phyloP scores from a whole-genome alignment of 2,797 vertebrate species.

The Sebastes steindachneri region DNA sequence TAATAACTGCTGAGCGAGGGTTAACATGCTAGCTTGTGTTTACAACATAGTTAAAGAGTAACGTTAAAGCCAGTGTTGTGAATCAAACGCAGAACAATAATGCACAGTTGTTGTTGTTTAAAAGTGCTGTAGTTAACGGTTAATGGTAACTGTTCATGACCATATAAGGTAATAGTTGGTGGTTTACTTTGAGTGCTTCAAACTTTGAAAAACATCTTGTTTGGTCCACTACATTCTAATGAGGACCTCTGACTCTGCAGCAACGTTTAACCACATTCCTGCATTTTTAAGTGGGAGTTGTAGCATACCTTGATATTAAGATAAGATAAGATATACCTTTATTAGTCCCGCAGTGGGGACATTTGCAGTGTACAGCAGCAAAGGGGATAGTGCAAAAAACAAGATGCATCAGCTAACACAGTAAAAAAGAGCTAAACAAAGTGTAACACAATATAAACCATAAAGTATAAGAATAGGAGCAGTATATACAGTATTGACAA shows the following conservation, averaged over 20 bases:
- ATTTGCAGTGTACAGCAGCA: too few relatives aligned
- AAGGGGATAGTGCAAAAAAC: too few relatives aligned
- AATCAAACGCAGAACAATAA: not conserved
- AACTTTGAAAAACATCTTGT: not conserved
- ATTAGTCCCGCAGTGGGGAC: too few relatives aligned
- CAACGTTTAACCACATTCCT: not conserved
- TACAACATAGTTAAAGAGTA: not conserved
- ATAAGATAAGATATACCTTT: too few relatives aligned
- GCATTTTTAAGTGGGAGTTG: not conserved
- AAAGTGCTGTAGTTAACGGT: not conserved
- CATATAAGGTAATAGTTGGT: not conserved
- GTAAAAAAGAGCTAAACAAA: too few relatives aligned
- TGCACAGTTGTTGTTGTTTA: not conserved
- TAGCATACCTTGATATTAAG: too few relatives aligned
- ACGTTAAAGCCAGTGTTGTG: too few relatives aligned
- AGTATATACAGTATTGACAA: too few relatives aligned
- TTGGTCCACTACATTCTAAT: not conserved
- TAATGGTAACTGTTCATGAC: not conserved
- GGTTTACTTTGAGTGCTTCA: not conserved
- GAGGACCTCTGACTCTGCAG: not conserved
- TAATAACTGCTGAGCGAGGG: not conserved
- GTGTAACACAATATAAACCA: too few relatives aligned
- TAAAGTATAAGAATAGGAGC: too few relatives aligned
- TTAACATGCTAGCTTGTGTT: constrained; percentile 22
- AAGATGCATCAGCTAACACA: too few relatives aligned